A percentile compares a stretch with the other conserved stretches of the same genome.
Evolutionary conservation across 1,140 invertebrate genomes (phyloP).

Genomic region (Lerema accius): DNA sequence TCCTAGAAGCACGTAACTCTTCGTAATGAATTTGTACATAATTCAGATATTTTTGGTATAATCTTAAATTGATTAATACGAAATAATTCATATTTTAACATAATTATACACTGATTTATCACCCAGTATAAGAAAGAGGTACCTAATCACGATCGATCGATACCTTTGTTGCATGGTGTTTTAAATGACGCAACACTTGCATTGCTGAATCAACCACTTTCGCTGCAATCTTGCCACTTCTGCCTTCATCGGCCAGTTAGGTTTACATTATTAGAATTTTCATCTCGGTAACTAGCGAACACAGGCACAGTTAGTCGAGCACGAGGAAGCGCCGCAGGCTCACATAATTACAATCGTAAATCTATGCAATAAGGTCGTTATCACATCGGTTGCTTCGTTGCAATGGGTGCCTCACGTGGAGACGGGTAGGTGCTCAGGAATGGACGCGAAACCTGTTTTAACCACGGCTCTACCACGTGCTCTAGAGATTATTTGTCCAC

Average conservation of each 20-base stretch:
- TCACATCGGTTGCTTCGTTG: constrained; percentile 14
- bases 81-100: too few species aligned
- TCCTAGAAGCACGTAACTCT: too few species aligned
- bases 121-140: too few species aligned
- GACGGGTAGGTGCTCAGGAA: constrained; percentile 33
- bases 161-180: constrained; percentile 40
- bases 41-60: too few species aligned
- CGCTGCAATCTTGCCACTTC: constrained; percentile 37
- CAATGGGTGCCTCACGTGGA: constrained; percentile 31
- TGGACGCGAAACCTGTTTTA: constrained; percentile 38
- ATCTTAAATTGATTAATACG: too few species aligned
- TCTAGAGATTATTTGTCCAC: constrained; percentile 38
- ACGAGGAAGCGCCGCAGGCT: constrained; percentile 4
- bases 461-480: constrained; percentile 44
- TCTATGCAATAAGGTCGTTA: constrained; percentile 34
- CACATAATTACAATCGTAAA: constrained; percentile 27
- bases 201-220: constrained; percentile 43
- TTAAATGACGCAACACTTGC: constrained; percentile 44
- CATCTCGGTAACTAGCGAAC: constrained; percentile 31
- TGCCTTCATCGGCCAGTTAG: constrained; percentile 29
- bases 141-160: too few species aligned
- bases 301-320: constrained; percentile 27
- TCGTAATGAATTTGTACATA: too few species aligned
- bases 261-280: constrained; percentile 34
- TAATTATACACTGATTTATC: too few species aligned